A percentile compares a stretch with the other conserved stretches of the same genome.
Conservation (phyloP, 2,797 vertebrate species). For the Varecia variegata region DNA sequence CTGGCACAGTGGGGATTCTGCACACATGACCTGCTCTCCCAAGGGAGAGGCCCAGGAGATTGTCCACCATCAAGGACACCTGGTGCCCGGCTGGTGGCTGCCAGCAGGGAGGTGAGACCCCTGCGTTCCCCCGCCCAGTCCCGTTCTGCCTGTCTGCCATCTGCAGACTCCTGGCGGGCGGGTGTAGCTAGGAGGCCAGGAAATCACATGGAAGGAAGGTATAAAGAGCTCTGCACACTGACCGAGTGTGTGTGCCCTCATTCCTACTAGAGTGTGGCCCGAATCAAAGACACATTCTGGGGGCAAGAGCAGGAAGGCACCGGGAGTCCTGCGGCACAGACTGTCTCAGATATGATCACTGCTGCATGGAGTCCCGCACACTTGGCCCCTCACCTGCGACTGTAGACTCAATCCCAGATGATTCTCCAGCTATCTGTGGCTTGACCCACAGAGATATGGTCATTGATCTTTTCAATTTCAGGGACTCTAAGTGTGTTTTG, state of each 20-base stretch:
- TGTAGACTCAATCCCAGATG: too few relatives aligned
- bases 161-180: too few relatives aligned
- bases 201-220: not conserved
- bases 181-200: too few relatives aligned
- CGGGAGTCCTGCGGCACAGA: not conserved
- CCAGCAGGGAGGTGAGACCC: not conserved
- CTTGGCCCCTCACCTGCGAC: too few relatives aligned
- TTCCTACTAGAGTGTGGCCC: fast-evolving
- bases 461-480: not conserved
- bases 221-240: fast-evolving
- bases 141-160: not conserved
- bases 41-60: not conserved
- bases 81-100: not conserved
- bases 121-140: too few relatives aligned
- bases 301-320: not conserved
- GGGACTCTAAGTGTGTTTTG: not conserved
- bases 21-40: not conserved
- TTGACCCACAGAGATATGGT: not conserved
- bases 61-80: not conserved
- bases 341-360: fast-evolving
- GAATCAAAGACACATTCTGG: not conserved
- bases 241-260: fast-evolving
- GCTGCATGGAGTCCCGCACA: not conserved
- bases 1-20: not conserved
- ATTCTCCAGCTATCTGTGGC: not conserved